Base-by-base conservation (phyloP, 2,888 invertebrate species). In the Micropterix aruncella region DNA sequence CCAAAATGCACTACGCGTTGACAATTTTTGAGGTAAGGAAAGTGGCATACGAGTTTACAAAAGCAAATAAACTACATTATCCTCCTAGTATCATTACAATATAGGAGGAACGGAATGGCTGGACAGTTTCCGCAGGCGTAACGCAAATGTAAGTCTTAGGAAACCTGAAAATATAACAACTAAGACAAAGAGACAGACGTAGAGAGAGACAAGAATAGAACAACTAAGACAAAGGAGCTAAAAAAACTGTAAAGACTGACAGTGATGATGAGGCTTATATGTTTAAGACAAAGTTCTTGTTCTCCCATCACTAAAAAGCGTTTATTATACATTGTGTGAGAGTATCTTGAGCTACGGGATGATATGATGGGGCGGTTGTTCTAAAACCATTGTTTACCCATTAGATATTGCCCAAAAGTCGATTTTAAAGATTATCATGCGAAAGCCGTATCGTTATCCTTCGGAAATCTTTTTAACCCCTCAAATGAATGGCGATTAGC, bases 61-160 rank as follows among this genome's bases (percentile, higher is more conserved):
- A 42, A 17, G 40, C 42, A 12, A 47, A 47, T 39, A 36, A 52
- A 9, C 40, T 46, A 2, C 42, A 43, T 43, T 48, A 43, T 47
- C 52, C 52, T 2, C n/a, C 44, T n/a, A 44, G 53, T 42, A 47
- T 16, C 12, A 38, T 19, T 44, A 47, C 5, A 44, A 50, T 41
- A 41, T 43, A 39, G 53, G 54, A 37, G 53, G 53, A 2, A 48
- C 40, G 44, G 52, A 52, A 15, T 55, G 54, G 54, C 4, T 50
- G 7, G 18, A 40, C n/a, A 39, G 19, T 37, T 53, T 49, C 47
- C 46, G 52, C 12, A 51, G 19, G 18, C 14, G 48, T 2, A 43
- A 51, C 14, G 7, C 16, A 9, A 46, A 50, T 16, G n/a, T 3
- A 50, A 16, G 36, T 44, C 7, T 19, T 52, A 1, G 48, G 16